Conservation (phyloP, 2,113 vertebrate genomes). For the Podilymbus podiceps region DNA sequence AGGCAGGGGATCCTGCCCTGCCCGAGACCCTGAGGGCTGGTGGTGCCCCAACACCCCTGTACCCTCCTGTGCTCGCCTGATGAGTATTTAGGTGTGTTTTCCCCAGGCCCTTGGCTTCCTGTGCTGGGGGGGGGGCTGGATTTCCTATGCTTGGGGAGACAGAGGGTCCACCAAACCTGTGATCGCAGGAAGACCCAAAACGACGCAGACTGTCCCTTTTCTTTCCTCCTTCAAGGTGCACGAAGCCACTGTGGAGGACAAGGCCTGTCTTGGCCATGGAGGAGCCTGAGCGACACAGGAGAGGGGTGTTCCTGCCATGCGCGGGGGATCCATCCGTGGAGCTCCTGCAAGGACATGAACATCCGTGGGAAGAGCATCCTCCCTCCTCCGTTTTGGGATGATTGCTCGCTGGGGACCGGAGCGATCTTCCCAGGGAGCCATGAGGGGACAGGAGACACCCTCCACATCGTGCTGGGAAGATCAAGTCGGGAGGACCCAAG, state of each 20-base stretch:
- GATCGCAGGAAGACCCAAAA: background rate
- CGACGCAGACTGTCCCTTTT: no score
- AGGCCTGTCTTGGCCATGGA: background rate
- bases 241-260: fast-evolving
- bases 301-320: background rate
- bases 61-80: fast-evolving
- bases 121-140: background rate
- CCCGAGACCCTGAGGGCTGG: background rate
- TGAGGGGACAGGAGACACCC: no score
- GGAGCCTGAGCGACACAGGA: background rate
- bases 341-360: fast-evolving
- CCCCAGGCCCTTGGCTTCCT: background rate
- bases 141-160: background rate
- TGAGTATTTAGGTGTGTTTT: background rate
- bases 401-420: fast-evolving
- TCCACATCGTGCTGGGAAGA: fast-evolving
- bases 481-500: background rate
- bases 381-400: background rate
- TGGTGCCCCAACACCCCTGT: background rate
- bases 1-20: background rate
- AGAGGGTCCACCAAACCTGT: background rate
- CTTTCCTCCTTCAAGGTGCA: background rate
- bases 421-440: background rate
- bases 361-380: background rate
- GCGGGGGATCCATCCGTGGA: background rate